These are phyloP conservation scores for Channa maculata DNA, from an alignment of 2,113 vertebrate species.

Conservation along the genomic window DNA sequence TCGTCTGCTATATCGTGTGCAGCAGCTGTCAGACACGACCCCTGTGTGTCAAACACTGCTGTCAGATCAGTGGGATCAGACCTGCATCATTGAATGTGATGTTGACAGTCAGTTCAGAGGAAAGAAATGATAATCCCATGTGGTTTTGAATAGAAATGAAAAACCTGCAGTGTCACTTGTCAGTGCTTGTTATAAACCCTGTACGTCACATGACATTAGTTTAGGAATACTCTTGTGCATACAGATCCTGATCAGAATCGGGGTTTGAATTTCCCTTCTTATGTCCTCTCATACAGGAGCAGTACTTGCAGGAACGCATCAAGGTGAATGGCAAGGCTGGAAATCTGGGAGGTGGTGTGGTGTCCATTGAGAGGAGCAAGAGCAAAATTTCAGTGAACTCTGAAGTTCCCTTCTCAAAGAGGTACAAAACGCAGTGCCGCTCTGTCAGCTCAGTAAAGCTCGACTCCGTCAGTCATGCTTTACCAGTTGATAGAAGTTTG, in stretches of 20 bases:
- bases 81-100: neutral
- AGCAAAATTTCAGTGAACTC: slow-evolving; percentile 97
- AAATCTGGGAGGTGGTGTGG: slow-evolving; percentile 92
- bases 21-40: neutral
- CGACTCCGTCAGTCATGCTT: too few relatives aligned
- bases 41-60: neutral
- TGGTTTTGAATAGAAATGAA: neutral
- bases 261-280: neutral
- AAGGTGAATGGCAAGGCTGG: slow-evolving; percentile 98
- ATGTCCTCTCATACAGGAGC: slow-evolving; percentile 84
- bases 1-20: neutral
- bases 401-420: slow-evolving; percentile 98
- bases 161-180: neutral
- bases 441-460: too few relatives aligned
- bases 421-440: slow-evolving; percentile 76
- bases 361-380: slow-evolving; percentile 97
- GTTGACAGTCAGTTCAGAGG: neutral
- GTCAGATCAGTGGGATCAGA: neutral
- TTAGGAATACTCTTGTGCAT: neutral
- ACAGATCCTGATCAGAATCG: neutral
- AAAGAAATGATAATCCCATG: neutral
- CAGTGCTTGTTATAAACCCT: neutral
- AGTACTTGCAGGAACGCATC: slow-evolving; percentile 97
- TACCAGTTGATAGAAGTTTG: neutral
- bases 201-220: too few relatives aligned